A percentile compares a stretch with the other conserved stretches of the same genome.
Evolutionary conservation across 2,888 invertebrate genomes (phyloP).

Genomic region (Ochropleura plecta): DNA sequence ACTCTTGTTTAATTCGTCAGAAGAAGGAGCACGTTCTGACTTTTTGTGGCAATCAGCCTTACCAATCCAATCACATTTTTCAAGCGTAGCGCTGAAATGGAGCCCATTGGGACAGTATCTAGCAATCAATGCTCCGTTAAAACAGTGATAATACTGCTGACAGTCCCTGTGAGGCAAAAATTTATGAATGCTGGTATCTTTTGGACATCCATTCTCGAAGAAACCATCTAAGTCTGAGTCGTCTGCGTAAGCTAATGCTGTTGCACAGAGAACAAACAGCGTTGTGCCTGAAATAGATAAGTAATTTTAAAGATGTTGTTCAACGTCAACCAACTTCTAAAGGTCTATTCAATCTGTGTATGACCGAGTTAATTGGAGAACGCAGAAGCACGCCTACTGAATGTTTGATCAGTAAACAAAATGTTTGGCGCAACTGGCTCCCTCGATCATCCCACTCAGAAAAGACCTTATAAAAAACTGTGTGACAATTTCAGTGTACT

Average conservation of each 20-base stretch:
- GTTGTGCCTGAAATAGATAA: slow-evolving; percentile 54
- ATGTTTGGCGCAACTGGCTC: neutral
- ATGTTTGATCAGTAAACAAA: neutral
- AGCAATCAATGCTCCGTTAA: slow-evolving; percentile 49
- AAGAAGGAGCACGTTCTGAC: neutral
- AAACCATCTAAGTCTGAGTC: slow-evolving; percentile 7
- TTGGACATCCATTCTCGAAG: slow-evolving; percentile 53
- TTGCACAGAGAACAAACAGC: slow-evolving; percentile 43
- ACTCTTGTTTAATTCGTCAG: slow-evolving; percentile 57
- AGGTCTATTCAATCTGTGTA: slow-evolving; percentile 1
- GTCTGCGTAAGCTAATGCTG: slow-evolving; percentile 32
- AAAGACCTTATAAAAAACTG: neutral
- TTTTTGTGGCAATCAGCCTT: slow-evolving; percentile 52
- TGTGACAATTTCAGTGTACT: neutral
- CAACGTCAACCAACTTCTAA: slow-evolving; percentile 2
- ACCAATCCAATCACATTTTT: slow-evolving; percentile 67
- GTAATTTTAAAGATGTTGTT: slow-evolving; percentile 31
- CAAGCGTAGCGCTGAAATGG: slow-evolving; percentile 45
- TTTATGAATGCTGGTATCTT: slow-evolving; percentile 39
- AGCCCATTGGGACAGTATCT: slow-evolving; percentile 45
- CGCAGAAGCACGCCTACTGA: neutral
- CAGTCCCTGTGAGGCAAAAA: slow-evolving; percentile 67
- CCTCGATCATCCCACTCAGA: slow-evolving; percentile 6
- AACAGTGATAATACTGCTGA: slow-evolving; percentile 68
- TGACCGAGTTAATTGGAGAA: neutral